Evolutionary conservation across 2,888 invertebrate species (phyloP).

Genomic region (Melanostoma scalare): DNA sequence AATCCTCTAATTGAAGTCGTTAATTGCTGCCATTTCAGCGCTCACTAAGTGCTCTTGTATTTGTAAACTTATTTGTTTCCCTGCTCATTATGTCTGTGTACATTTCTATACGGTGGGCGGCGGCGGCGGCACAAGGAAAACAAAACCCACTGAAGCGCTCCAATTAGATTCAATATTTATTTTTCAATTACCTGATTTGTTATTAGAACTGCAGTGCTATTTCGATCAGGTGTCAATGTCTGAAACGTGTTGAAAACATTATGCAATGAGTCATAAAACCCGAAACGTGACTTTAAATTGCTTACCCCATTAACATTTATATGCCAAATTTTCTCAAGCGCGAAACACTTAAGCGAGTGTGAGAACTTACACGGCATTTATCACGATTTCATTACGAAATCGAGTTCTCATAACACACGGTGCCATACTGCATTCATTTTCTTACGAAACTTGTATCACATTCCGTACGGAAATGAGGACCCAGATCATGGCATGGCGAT

Average conservation of each 20-base stretch:
- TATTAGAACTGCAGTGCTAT: conserved; percentile 24
- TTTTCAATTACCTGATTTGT: background rate
- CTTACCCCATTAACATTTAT: conserved; percentile 12
- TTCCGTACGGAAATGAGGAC: background rate
- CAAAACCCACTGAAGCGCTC: too few relatives aligned
- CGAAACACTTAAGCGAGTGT: conserved; percentile 13
- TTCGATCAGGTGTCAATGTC: conserved; percentile 41
- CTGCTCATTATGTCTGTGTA: too few relatives aligned
- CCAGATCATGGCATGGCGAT: conserved; percentile 21
- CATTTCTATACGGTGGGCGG: too few relatives aligned
- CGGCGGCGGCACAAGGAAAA: too few relatives aligned
- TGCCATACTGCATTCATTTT: background rate
- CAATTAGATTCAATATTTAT: background rate
- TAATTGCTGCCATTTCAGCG: too few relatives aligned
- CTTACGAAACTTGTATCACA: conserved; percentile 20
- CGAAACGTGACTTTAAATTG: conserved; percentile 59
- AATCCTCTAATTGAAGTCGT: too few relatives aligned
- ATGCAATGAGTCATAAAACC: conserved; percentile 3
- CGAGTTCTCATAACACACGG: background rate
- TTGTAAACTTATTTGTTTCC: too few relatives aligned
- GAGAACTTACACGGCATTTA: conserved; percentile 13
- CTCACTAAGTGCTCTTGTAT: too few relatives aligned
- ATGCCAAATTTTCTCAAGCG: background rate
- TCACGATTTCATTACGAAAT: conserved; percentile 26
- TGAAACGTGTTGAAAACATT: conserved; percentile 47